Evolutionary conservation across 2,888 invertebrate genomes (phyloP), one percentile per base, ranked within the genome.

Genomic region (Lathronympha strigana): DNA sequence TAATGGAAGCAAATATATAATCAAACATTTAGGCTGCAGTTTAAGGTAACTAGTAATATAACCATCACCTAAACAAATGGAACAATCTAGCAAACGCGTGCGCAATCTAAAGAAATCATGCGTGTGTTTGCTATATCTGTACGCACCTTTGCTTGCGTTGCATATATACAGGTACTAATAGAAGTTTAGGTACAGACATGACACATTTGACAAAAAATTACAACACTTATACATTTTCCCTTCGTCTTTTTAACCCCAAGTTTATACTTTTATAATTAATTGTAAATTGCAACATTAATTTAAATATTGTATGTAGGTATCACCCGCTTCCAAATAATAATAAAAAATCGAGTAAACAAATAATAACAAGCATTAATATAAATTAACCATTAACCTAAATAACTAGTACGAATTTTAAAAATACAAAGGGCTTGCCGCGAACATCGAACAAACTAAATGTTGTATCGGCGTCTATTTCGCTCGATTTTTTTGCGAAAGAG

Each of bases 351-450:
- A 28, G 25, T 49, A 49, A 54, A 63, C 23, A 63, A 63, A 55
- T 55, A 61, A 61, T 61, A 62, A 62, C 61, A 62, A 62, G 53
- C 61, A 33, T 51, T 53, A 31, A 57, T 43, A 28, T 57, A 57
- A 28, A 11, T 19, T 61, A 53, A 40, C 50, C 13, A 31, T 31
- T 33, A 17, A 62, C 23, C 31, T 51, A 61, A 33, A 61, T 17
- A 15, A 33, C 50, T 43, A 53, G 43, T 43, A 38, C 28, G 43
- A 55, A 15, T 23, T 38, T n/a, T 9, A 19, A 3, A 43, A 43
- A 33, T 1, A 33, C 33, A 33, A 9, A 5, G 11, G 5, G 1
- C 13, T 33, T 11, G 25, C 6, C 4, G 25, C 6, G 25, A 25
- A 25, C 3, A 3, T 6, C 25, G 25, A 25, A 4, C 3, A 25